Evolutionary conservation across 2,888 invertebrate species (phyloP).

Genomic region (Leucophora obtusa): DNA sequence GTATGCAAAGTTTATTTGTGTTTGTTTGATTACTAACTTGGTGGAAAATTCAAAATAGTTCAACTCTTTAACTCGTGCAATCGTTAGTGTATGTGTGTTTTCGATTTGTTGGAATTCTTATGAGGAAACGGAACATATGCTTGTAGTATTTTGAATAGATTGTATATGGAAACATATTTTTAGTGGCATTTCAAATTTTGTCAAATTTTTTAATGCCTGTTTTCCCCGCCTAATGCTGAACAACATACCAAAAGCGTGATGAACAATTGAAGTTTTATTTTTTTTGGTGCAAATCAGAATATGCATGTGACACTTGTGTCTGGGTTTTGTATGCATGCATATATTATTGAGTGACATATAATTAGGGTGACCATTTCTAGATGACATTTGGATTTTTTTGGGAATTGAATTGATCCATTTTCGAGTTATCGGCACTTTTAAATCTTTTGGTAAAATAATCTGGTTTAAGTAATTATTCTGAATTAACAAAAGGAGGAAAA

Average conservation of each 20-base stretch:
- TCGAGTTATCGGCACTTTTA: too few relatives aligned
- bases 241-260: constrained; percentile 29
- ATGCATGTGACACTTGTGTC: constrained; percentile 51
- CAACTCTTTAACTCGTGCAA: constrained; percentile 16
- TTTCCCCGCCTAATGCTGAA: constrained; percentile 33
- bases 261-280: constrained; percentile 15
- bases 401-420: not conserved
- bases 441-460: too few relatives aligned
- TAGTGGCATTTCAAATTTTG: constrained; percentile 53
- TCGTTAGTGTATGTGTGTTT: not conserved
- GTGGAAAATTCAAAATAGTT: constrained; percentile 45
- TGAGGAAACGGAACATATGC: constrained; percentile 46
- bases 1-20: constrained; percentile 2
- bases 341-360: constrained; percentile 13
- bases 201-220: constrained; percentile 13
- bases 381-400: not conserved
- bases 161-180: constrained; percentile 16
- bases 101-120: constrained; percentile 3
- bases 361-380: constrained; percentile 24
- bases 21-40: constrained; percentile 32
- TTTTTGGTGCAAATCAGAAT: constrained; percentile 35
- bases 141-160: not conserved
- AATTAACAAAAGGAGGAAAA: too few relatives aligned
- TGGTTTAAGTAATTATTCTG: too few relatives aligned
- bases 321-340: constrained; percentile 20